Evolutionary conservation across 2,113 vertebrate species (phyloP).

Genomic region (Pycnonotus jocosus): DNA sequence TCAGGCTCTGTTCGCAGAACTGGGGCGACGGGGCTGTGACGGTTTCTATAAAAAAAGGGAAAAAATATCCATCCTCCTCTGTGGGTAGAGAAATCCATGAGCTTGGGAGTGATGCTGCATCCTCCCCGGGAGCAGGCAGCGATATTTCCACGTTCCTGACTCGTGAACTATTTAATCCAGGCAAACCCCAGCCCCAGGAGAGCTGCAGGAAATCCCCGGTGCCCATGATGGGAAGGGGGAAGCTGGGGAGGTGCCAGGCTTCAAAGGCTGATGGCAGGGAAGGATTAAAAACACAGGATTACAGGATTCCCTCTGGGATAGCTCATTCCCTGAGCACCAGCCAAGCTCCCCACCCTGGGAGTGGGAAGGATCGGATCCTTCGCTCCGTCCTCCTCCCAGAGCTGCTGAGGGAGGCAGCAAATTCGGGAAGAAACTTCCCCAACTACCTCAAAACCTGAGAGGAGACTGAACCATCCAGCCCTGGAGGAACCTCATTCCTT

Average conservation of each 20-base stretch:
- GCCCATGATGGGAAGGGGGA: neutral
- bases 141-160: neutral
- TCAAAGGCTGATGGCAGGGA: neutral
- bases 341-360: neutral
- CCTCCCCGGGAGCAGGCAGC: neutral
- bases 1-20: constrained; percentile 1
- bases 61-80: neutral
- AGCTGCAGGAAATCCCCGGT: neutral
- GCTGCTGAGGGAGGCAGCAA: neutral
- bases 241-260: neutral
- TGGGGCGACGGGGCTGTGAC: neutral
- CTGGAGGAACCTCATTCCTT: neutral
- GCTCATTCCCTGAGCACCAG: neutral
- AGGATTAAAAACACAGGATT: constrained; percentile 17
- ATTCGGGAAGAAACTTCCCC: neutral
- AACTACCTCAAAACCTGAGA: neutral
- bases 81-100: neutral
- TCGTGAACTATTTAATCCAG: neutral
- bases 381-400: neutral
- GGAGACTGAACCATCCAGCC: neutral
- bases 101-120: neutral
- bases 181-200: neutral
- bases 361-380: neutral
- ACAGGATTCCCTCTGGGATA: constrained; percentile 4
- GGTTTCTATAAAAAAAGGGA: neutral